Evolutionary conservation across 2,888 invertebrate species (phyloP), one percentile per base, ranked within the genome.

Genomic region (Sturmia bella): DNA sequence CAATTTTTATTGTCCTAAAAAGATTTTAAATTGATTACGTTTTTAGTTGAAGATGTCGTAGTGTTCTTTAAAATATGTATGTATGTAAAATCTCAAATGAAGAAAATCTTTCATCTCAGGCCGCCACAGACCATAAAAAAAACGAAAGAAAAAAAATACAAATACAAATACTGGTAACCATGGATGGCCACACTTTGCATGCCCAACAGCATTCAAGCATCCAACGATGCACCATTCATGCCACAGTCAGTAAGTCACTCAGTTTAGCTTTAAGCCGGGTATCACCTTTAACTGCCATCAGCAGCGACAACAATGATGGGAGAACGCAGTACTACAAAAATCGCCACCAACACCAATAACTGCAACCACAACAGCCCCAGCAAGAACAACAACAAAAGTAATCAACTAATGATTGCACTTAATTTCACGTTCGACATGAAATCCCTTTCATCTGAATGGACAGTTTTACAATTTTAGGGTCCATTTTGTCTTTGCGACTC

Each of bases 361-460:
- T 45, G 4, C 17, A 68, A 24, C 43, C 54, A 2, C 56, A 41
- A 19, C 27, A 59, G 9, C 56, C 61, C 27, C 17, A 54, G n/a
- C 63, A 43, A 48, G 39, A 73, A 64, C 45, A 61, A 43, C 61
- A 69, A 69, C 80, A 80, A 57, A 74, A 75, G 70, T 73, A 84
- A 84, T 84, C 84, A 85, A 84, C 85, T 86, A 87, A 86, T 87
- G 86, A 86, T 85, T 86, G 83, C 85, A 85, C 87, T 86, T 87
- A 86, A 86, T 87, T 85, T 85, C 86, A 85, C 85, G 85, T 86
- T 86, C 85, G 86, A 87, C 87, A 87, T 85, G 87, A 84, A 87
- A 87, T 87, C 86, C 87, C 87, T 87, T 87, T 87, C 87, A 86
- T 86, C 85, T 85, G 83, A 82, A 85, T 84, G 85, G 85, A 85